Percentiles rank a stretch among this genome's conserved stretches.
Evolutionary conservation across 2,888 invertebrate genomes (phyloP).

Genomic region (Piscicola geometra): DNA sequence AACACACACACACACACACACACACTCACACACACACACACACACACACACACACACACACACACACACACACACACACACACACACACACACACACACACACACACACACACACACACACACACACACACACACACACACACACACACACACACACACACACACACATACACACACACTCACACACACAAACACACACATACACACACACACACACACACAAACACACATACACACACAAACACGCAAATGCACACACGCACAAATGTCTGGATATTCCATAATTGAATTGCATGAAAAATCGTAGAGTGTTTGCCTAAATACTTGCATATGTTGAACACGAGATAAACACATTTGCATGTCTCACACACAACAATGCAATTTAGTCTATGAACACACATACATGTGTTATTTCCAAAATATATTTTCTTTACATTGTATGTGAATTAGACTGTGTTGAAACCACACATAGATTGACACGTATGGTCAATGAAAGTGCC

Average conservation of each 20-base stretch:
- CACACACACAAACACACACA: background rate
- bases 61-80: conserved; percentile 4
- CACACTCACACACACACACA: conserved; percentile 1
- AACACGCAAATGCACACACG: background rate
- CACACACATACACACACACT: background rate
- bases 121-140: conserved; percentile 4
- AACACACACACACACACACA: background rate
- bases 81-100: conserved; percentile 4
- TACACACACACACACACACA: conserved; percentile 1
- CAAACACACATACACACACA: background rate
- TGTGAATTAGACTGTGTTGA: too few species aligned
- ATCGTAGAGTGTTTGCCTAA: too few species aligned
- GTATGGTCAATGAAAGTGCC: background rate
- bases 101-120: conserved; percentile 4
- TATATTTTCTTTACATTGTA: too few species aligned
- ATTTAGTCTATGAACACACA: too few species aligned
- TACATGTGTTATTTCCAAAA: too few species aligned
- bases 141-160: conserved; percentile 4
- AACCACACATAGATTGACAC: too few species aligned
- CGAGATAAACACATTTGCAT: background rate
- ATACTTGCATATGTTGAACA: too few species aligned
- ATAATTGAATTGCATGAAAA: too few species aligned
- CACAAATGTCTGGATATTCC: background rate
- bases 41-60: conserved; percentile 4
- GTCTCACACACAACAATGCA: background rate